Conservation (phyloP, 2,113 vertebrate genomes). For the Anguilla rostrata region DNA sequence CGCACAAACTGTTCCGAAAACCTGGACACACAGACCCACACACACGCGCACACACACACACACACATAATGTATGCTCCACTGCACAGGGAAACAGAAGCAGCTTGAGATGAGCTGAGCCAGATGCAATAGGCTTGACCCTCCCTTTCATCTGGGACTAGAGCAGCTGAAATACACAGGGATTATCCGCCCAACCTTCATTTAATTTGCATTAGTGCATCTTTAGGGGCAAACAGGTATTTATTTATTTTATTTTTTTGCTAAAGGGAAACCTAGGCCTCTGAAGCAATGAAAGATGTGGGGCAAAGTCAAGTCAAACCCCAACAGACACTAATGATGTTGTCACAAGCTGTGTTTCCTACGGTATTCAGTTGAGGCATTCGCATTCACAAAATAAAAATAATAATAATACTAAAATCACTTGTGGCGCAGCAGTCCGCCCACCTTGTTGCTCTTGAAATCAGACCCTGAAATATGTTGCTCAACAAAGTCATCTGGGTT, state of each 20-base stretch:
- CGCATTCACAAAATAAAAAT: not conserved
- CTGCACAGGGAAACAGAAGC: conserved; percentile 51
- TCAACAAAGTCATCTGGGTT: not conserved
- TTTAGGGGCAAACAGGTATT: conserved; percentile 67
- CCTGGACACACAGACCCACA: conserved; percentile 8
- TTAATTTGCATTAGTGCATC: conserved; percentile 71
- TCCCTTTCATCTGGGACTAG: conserved; percentile 30
- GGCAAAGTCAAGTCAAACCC: not conserved
- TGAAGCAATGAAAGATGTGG: conserved; percentile 64
- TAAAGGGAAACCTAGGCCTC: conserved; percentile 44
- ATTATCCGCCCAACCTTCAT: conserved; percentile 68
- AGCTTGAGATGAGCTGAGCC: conserved; percentile 63
- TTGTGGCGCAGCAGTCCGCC: not conserved
- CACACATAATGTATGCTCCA: conserved; percentile 39
- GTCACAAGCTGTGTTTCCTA: not conserved
- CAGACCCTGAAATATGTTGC: not conserved
- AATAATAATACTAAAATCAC: not conserved
- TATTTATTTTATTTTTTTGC: not conserved
- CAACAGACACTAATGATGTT: not conserved
- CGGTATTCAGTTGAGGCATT: not conserved
- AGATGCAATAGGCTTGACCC: conserved; percentile 61
- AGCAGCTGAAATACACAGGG: conserved; percentile 66
- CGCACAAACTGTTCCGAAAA: not conserved
- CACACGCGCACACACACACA: conserved; percentile 31
- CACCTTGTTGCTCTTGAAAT: not conserved